These are phyloP conservation scores for Tinamus major DNA, from an alignment of 2,797 vertebrate species.

Conservation along the genomic window DNA sequence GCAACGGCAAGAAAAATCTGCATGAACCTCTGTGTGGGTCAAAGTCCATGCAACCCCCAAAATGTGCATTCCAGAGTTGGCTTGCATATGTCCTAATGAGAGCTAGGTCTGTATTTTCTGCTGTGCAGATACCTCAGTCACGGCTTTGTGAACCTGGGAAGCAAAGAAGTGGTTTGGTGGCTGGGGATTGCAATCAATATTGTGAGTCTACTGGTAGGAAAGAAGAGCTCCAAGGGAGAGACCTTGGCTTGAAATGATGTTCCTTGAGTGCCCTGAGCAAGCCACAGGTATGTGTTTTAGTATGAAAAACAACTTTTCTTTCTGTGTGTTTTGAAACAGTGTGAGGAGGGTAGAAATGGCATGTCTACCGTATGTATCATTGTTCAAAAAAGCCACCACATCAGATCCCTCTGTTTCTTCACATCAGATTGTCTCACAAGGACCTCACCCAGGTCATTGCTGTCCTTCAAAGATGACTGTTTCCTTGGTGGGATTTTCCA, in stretches of 20 bases:
- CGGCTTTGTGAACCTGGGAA: fast-evolving
- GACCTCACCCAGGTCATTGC: fast-evolving
- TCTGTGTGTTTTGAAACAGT: fast-evolving
- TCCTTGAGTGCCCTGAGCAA: not conserved
- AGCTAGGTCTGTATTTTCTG: fast-evolving
- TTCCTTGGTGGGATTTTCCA: not conserved
- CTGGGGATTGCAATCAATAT: fast-evolving
- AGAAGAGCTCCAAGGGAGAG: not conserved
- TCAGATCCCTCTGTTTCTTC: not conserved
- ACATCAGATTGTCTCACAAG: fast-evolving
- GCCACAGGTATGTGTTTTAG: fast-evolving
- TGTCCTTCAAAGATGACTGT: not conserved
- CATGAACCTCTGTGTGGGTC: fast-evolving
- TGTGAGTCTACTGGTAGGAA: not conserved
- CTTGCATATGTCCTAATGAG: fast-evolving
- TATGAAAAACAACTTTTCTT: not conserved
- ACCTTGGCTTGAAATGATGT: not conserved
- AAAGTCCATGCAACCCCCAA: fast-evolving
- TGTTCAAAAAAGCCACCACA: not conserved
- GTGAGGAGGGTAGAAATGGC: not conserved
- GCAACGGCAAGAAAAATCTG: not conserved
- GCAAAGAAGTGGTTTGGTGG: not conserved
- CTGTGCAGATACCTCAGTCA: fast-evolving
- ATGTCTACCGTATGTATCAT: not conserved
- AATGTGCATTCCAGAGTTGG: not conserved